A percentile compares a stretch with the other conserved stretches of the same genome.
phyloP scores from a whole-genome alignment of 2,797 vertebrate species.

The Limnodromus scolopaceus region DNA sequence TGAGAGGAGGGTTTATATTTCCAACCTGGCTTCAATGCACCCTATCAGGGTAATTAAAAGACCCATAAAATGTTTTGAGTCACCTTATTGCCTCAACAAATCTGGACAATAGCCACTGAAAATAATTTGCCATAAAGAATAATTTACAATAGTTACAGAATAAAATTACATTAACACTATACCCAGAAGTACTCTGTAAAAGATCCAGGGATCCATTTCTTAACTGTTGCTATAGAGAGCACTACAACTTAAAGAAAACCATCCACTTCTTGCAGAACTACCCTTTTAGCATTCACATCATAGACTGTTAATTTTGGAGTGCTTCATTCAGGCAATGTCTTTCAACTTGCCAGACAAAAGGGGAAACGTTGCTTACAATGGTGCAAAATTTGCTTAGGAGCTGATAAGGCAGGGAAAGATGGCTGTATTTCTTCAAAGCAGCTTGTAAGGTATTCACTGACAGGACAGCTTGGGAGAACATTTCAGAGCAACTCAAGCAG shows the following conservation, averaged over 20 bases:
- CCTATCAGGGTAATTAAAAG: neutral
- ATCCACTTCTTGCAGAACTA: neutral
- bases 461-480: neutral
- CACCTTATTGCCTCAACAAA: neutral
- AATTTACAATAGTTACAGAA: neutral
- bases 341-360: neutral
- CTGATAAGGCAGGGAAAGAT: accelerated
- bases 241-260: neutral
- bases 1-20: neutral
- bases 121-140: neutral
- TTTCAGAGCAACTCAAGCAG: neutral
- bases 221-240: neutral
- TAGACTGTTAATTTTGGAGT: neutral
- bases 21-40: neutral
- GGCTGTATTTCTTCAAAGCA: neutral
- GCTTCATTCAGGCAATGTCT: neutral
- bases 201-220: neutral
- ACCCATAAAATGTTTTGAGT: neutral
- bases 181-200: neutral
- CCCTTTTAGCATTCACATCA: neutral
- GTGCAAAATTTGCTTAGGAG: neutral
- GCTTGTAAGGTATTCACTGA: neutral
- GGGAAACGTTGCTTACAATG: neutral
- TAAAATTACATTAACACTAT: neutral
- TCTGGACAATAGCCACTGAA: neutral